These are phyloP conservation scores for Octonoba sinensis DNA, from an alignment of 2,888 invertebrate species.

Conservation along the genomic window DNA sequence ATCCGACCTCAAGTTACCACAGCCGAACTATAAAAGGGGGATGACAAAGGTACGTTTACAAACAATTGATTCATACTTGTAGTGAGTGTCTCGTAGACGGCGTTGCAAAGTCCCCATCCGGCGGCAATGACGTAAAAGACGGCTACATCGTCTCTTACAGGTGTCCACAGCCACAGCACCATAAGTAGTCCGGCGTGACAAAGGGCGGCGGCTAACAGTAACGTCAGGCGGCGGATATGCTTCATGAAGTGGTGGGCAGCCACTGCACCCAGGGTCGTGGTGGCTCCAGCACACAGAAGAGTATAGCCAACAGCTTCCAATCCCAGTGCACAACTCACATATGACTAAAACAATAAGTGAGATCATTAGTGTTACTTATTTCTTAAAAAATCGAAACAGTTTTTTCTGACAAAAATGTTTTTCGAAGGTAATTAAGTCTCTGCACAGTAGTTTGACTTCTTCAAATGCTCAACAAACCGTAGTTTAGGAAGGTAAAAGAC, in stretches of 20 bases:
- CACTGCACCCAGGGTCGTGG: slow-evolving; percentile 69
- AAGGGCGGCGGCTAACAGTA: slow-evolving; percentile 70
- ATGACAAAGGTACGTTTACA: too few relatives aligned
- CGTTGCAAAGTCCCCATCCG: slow-evolving; percentile 72
- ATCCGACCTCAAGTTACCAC: too few relatives aligned
- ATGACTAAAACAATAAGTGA: slow-evolving; percentile 68
- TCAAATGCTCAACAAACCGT: too few relatives aligned
- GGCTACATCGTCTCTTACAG: slow-evolving; percentile 69
- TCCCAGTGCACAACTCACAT: slow-evolving; percentile 72
- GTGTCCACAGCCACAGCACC: slow-evolving; percentile 71
- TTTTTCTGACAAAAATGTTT: too few relatives aligned
- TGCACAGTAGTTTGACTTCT: too few relatives aligned
- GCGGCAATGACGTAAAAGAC: slow-evolving; percentile 72
- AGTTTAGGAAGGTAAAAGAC: too few relatives aligned
- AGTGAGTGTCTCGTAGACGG: slow-evolving; percentile 72
- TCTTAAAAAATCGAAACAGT: too few relatives aligned
- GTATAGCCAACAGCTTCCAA: slow-evolving; percentile 71
- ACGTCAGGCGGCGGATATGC: slow-evolving; percentile 71
- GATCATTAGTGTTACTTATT: slow-evolving; percentile 15
- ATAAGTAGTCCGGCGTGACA: slow-evolving; percentile 71
- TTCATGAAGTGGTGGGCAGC: slow-evolving; percentile 70
- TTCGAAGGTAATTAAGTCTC: too few relatives aligned
- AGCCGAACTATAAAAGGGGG: too few relatives aligned
- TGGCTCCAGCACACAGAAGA: slow-evolving; percentile 71
- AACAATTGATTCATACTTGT: slow-evolving; percentile 69